Conservation (phyloP, 2,888 invertebrate species). For the Steinernema hermaphroditum region DNA sequence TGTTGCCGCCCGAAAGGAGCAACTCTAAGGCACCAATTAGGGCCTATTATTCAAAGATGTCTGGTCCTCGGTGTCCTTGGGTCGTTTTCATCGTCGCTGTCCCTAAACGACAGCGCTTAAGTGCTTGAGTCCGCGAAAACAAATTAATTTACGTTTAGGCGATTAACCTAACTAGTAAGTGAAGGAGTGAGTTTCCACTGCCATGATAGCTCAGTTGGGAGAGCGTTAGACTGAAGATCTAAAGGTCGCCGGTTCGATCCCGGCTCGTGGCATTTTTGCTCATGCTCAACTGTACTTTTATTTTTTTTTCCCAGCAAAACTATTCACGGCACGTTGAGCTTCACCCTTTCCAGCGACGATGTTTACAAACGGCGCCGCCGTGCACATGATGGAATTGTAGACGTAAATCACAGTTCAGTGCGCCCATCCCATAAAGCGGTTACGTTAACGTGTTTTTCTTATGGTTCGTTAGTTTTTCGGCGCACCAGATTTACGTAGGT, state of each 20-base stretch:
- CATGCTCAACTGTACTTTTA: too few species aligned
- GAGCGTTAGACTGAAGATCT: slow-evolving; percentile 67
- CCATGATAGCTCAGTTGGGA: slow-evolving; percentile 66
- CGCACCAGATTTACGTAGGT: too few species aligned
- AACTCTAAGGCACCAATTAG: not conserved
- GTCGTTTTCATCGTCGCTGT: not conserved
- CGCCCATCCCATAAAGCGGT: too few species aligned
- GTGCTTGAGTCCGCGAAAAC: not conserved
- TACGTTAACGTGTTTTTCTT: too few species aligned
- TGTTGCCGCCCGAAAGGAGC: not conserved
- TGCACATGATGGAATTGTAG: too few species aligned
- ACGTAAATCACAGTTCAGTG: too few species aligned
- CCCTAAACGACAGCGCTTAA: not conserved
- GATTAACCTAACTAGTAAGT: not conserved
- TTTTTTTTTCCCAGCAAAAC: too few species aligned
- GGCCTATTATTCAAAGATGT: not conserved
- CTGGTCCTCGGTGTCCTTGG: not conserved
- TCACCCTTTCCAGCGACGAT: too few species aligned
- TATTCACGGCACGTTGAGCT: too few species aligned
- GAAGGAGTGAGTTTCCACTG: too few species aligned
- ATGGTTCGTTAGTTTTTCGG: too few species aligned
- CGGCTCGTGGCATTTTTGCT: slow-evolving; percentile 62
- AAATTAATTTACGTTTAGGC: not conserved
- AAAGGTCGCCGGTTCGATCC: slow-evolving; percentile 67
- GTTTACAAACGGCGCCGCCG: too few species aligned